Evolutionary conservation across 2,888 invertebrate genomes (phyloP).

Genomic region (Argyresthia albistria): DNA sequence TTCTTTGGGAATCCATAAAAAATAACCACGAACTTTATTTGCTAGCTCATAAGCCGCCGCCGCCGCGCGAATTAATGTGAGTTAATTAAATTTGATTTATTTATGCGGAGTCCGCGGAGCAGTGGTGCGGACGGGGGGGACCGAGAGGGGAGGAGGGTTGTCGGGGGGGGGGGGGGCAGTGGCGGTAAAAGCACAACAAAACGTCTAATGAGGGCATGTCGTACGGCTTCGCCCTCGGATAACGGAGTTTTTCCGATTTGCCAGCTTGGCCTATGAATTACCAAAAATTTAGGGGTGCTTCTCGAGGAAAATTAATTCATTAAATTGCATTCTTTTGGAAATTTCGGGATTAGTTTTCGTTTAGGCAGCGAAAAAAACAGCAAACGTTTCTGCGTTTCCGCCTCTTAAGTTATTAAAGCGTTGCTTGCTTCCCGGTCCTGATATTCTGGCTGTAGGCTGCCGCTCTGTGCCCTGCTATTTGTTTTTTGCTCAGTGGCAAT

Average conservation of each 20-base stretch:
- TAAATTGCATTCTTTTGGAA: too few relatives aligned
- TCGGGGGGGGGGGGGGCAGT: slow-evolving; percentile 22
- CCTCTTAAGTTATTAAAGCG: slow-evolving; percentile 6
- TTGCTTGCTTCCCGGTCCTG: slow-evolving; percentile 34
- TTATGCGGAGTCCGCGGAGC: slow-evolving; percentile 40
- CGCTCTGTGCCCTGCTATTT: slow-evolving; percentile 2
- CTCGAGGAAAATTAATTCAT: neutral
- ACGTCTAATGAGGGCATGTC: slow-evolving; percentile 64
- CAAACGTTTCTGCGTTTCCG: neutral
- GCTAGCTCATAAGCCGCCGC: slow-evolving; percentile 44
- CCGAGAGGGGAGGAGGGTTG: slow-evolving; percentile 28
- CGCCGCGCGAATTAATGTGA: slow-evolving; percentile 68
- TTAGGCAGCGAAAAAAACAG: neutral
- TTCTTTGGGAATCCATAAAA: slow-evolving; percentile 48
- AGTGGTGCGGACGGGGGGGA: slow-evolving; percentile 18
- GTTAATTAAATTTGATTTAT: slow-evolving; percentile 73
- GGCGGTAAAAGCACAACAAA: slow-evolving; percentile 60
- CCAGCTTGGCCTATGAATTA: slow-evolving; percentile 33
- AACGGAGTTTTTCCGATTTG: slow-evolving; percentile 57
- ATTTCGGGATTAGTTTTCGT: too few relatives aligned
- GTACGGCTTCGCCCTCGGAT: slow-evolving; percentile 56
- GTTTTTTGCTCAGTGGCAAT: slow-evolving; percentile 67
- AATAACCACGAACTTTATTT: slow-evolving; percentile 39
- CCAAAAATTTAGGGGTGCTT: neutral
- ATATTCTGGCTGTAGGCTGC: too few relatives aligned